Percentiles rank a stretch among this genome's conserved stretches.
Conservation (phyloP, 1,140 invertebrate genomes). For the Orussus abietinus region DNA sequence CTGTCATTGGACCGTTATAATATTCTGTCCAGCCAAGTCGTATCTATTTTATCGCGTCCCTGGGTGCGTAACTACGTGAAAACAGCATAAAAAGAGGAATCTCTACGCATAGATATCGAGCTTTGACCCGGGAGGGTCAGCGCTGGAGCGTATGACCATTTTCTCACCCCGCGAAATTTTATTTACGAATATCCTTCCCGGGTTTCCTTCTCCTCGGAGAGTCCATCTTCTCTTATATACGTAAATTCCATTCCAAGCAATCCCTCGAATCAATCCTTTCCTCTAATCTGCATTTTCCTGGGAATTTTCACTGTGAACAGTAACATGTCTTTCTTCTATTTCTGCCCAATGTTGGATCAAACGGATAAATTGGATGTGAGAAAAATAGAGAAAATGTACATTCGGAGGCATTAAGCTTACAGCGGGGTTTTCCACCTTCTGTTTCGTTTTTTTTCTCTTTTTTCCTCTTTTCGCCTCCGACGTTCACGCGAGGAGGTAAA, state of each 20-base stretch:
- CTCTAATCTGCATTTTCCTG: background rate
- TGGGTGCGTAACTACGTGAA: conserved; percentile 37
- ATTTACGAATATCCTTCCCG: conserved; percentile 42
- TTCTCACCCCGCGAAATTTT: conserved; percentile 41
- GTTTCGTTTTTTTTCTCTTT: no score
- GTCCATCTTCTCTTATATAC: background rate
- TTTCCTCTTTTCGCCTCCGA: no score
- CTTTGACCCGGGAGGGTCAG: conserved; percentile 41
- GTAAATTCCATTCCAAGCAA: background rate
- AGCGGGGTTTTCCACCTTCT: no score
- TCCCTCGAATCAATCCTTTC: no score
- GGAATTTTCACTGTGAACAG: no score
- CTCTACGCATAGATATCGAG: conserved; percentile 29
- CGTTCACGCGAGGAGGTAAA: no score
- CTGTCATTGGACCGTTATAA: conserved; percentile 43
- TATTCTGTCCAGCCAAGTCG: conserved; percentile 35
- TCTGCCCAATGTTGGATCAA: no score
- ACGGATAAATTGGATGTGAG: background rate
- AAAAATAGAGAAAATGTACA: no score
- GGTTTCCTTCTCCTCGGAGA: background rate
- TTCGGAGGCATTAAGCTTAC: no score
- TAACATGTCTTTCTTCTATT: no score
- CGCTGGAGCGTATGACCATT: conserved; percentile 46
- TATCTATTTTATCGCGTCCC: conserved; percentile 31
- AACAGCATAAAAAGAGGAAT: conserved; percentile 36